phyloP scores from a whole-genome alignment of 2,888 invertebrate genomes.

The Volucella inflata region DNA sequence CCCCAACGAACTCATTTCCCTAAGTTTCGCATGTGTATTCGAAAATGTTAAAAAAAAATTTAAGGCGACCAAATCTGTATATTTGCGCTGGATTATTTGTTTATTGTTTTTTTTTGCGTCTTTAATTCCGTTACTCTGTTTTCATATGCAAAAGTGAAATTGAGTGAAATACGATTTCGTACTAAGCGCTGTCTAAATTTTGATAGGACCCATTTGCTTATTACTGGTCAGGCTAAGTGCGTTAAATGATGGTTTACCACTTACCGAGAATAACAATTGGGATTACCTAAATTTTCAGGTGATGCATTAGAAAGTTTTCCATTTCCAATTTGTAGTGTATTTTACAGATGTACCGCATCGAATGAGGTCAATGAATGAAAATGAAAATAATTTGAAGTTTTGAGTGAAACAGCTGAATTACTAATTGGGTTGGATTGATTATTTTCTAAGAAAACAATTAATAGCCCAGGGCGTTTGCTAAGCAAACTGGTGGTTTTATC shows the following conservation, averaged over 20 bases:
- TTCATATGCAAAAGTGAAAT: slow-evolving; percentile 65
- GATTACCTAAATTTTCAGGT: slow-evolving; percentile 40
- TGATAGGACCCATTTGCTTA: slow-evolving; percentile 35
- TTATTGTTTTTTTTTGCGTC: slow-evolving; percentile 46
- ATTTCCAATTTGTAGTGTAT: slow-evolving; percentile 54
- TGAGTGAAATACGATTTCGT: slow-evolving; percentile 40
- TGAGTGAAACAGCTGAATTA: slow-evolving; percentile 18
- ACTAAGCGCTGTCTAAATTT: slow-evolving; percentile 51
- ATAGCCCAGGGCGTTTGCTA: neutral
- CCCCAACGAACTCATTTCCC: slow-evolving; percentile 20
- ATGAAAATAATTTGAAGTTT: slow-evolving; percentile 43
- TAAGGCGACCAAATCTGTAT: neutral
- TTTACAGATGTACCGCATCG: slow-evolving; percentile 21
- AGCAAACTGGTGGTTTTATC: neutral
- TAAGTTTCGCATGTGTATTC: slow-evolving; percentile 26
- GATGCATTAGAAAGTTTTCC: slow-evolving; percentile 60
- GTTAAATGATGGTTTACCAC: slow-evolving; percentile 46
- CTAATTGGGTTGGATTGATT: slow-evolving; percentile 41
- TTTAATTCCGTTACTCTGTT: slow-evolving; percentile 42
- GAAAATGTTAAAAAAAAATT: neutral
- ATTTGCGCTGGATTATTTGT: slow-evolving; percentile 41
- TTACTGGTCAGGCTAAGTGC: slow-evolving; percentile 48
- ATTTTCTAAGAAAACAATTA: slow-evolving; percentile 20
- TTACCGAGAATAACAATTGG: slow-evolving; percentile 31
- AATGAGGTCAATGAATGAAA: slow-evolving; percentile 64